Percentiles rank a stretch among this genome's conserved stretches.
phyloP scores from a whole-genome alignment of 2,888 invertebrate species.

The Drosophila infuscata region DNA sequence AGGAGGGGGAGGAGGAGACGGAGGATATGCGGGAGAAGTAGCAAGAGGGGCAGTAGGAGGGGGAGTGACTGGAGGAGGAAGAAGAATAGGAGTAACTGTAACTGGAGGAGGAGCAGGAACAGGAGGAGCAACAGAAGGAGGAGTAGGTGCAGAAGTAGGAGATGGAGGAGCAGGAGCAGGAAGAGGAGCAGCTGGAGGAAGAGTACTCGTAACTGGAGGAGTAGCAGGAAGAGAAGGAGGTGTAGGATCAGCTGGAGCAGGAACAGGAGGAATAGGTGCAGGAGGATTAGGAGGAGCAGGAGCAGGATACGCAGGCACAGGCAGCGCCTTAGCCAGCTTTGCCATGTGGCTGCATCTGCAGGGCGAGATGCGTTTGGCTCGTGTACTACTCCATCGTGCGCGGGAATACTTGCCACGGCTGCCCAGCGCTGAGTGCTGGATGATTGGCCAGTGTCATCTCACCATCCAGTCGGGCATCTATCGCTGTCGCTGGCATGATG shows the following conservation, averaged over 20 bases:
- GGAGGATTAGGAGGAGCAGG: conserved; percentile 71
- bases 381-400: conserved; percentile 87
- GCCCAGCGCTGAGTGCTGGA: conserved; percentile 88
- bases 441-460: conserved; percentile 88
- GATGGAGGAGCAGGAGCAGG: not conserved
- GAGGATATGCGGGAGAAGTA: conserved; percentile 83
- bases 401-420: conserved; percentile 88
- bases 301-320: conserved; percentile 90
- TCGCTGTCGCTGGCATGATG: conserved; percentile 88
- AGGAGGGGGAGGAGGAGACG: conserved; percentile 87
- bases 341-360: conserved; percentile 86
- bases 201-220: not conserved
- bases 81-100: not conserved
- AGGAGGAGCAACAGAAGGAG: not conserved
- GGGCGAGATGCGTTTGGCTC: conserved; percentile 87
- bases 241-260: not conserved
- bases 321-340: conserved; percentile 89
- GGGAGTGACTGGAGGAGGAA: not conserved
- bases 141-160: not conserved
- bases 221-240: not conserved
- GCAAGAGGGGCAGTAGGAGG: not conserved
- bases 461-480: conserved; percentile 86
- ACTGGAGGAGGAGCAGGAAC: not conserved
- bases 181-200: not conserved
- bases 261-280: not conserved